Base-by-base conservation (phyloP, 2,113 vertebrate species). In the Eira barbara region DNA sequence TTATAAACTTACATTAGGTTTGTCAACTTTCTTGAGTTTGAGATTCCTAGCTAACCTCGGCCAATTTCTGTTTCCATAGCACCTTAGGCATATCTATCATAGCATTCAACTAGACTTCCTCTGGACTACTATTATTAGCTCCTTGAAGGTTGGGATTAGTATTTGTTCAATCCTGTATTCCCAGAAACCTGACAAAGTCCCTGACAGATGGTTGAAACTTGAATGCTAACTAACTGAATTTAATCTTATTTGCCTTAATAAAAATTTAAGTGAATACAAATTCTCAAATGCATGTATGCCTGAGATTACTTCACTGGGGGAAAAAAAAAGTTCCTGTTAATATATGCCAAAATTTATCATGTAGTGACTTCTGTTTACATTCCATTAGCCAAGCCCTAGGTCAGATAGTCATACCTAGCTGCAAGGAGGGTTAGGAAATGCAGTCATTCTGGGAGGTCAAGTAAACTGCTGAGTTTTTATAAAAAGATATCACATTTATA, bases 381-480 rank as follows among this genome's bases (percentile, higher is more conserved):
- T 78, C 13, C 47, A 59, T 2, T 88, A 69, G 79, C 79, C 27
- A 92, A 59, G 39, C 76, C 18, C 65, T 82, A 73, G 29, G 29
- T 76, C 21, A 76, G 11, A 87, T 5, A 63, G 42, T 61, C 29
- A 89, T 71, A 31, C 42, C 42, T 79, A 84, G 39, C 61, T 78
- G 34, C 69, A 78, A 92, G 69, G 34, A 69, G 59, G 49, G n/a
- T 63, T 78, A 88, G 61, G 45, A 69, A 95, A 89, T 79, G 21
- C 49, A 92, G 42, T 63, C 63, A 31, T 92, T 71, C 89, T 79
- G 61, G n/a, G 6, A 61, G 23, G 23, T 89, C 9, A 95, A 92
- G 59, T 67, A 92, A 91, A 95, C 7, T 49, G 39, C 81, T 91
- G 45, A 73, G 14, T 36, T 96, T 94, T 81, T 86, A 67, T 91